phyloP scores from a whole-genome alignment of 1,140 invertebrate genomes.

The Neodiprion fabricii region DNA sequence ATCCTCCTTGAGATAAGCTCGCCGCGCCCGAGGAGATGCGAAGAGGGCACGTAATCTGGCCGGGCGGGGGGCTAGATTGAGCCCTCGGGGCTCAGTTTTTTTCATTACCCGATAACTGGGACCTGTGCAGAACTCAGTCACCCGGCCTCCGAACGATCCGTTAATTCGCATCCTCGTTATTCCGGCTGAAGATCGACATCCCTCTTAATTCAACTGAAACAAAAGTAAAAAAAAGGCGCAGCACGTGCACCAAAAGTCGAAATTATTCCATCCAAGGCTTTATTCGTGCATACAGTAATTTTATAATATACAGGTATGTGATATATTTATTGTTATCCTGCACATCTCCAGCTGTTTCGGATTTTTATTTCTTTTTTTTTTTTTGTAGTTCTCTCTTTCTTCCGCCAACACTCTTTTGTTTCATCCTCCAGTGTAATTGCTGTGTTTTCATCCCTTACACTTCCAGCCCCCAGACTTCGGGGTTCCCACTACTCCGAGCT shows the following conservation, averaged over 20 bases:
- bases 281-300: too few relatives aligned
- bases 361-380: not conserved
- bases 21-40: constrained; percentile 29
- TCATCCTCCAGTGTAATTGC: not conserved
- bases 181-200: too few relatives aligned
- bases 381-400: too few relatives aligned
- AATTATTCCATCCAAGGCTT: too few relatives aligned
- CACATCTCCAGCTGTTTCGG: not conserved
- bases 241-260: too few relatives aligned
- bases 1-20: constrained; percentile 48
- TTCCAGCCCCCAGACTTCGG: not conserved
- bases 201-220: too few relatives aligned
- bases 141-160: constrained; percentile 54
- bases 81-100: constrained; percentile 41
- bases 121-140: constrained; percentile 37
- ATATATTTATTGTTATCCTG: too few relatives aligned
- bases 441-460: not conserved
- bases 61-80: constrained; percentile 25
- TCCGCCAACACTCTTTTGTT: not conserved
- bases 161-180: constrained; percentile 37
- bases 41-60: constrained; percentile 17
- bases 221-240: too few relatives aligned
- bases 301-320: too few relatives aligned
- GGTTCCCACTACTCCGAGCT: not conserved
- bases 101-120: constrained; percentile 57